A percentile compares a stretch with the other conserved stretches of the same genome.
Evolutionary conservation across 1,140 invertebrate species (phyloP).

Genomic region (Lithobius niger): DNA sequence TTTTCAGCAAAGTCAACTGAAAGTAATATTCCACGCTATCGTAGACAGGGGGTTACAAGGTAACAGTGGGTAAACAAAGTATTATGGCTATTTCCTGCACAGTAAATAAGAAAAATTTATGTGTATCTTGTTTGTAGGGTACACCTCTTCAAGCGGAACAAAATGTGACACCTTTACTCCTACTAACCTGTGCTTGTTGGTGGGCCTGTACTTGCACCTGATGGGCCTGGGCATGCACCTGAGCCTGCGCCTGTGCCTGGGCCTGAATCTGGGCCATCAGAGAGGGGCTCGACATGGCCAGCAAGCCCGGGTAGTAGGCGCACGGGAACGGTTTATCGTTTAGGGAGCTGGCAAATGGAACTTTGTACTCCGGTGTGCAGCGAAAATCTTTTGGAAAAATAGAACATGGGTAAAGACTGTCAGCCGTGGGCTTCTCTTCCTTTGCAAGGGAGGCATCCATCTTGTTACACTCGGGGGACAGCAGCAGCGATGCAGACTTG

Average conservation of each 20-base stretch:
- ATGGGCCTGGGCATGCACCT: neutral
- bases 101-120: no score
- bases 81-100: no score
- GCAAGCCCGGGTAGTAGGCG: slow-evolving; percentile 4
- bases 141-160: no score
- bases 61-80: no score
- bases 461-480: neutral
- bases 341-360: neutral
- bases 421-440: slow-evolving; percentile 1
- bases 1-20: no score
- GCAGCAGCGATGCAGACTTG: neutral
- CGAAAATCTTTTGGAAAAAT: slow-evolving; percentile 7
- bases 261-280: slow-evolving; percentile 6
- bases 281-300: slow-evolving; percentile 3
- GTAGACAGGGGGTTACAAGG: no score
- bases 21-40: no score
- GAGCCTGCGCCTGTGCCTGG: slow-evolving; percentile 6
- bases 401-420: slow-evolving; percentile 2
- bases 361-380: slow-evolving; percentile 3
- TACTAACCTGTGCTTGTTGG: neutral
- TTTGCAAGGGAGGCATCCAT: slow-evolving; percentile 3
- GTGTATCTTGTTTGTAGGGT: no score
- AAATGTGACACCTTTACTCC: no score
- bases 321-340: slow-evolving; percentile 6
- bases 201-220: neutral